Evolutionary conservation across 2,797 vertebrate genomes (phyloP), one percentile per base, ranked within the genome.

Genomic region (Notolepis coatsorum): DNA sequence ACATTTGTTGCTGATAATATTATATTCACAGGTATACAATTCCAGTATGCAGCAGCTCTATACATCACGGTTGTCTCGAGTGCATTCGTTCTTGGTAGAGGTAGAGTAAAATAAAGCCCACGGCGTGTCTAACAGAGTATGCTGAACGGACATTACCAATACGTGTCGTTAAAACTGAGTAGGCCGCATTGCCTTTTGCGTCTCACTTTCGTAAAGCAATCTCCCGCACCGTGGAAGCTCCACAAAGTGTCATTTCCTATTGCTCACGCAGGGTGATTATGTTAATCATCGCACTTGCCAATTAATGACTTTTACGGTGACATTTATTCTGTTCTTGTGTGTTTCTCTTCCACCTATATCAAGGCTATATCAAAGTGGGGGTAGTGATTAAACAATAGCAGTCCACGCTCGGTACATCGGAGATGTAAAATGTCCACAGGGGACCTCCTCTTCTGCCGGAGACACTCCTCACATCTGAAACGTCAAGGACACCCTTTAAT

Each of bases 401-500:
- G 70, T 63, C 52, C 53, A 60, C 74, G 71, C 77, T 62, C 73
- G 82, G 64, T 71, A 82, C 74, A 82, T 84, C 79, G 68, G 80
- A 85, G 79, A 86, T 84, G 81, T 85, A 75, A 84, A 78, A 86
- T 84, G 72, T 81, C 87, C 81, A 82, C 75, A 47, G 87, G 87
- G 88, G 71, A 87, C 73, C 70, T 27, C 46, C 61, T 80, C 73
- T 74, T 77, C n/a, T 77, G 68, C 70, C 75, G 68, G 89, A 86
- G 81, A 87, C 77, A 77, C 67, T 79, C 61, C 68, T 87, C 75
- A 79, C 84, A 91, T 89, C 83, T 86, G 72, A 84, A 91, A 86
- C 84, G 84, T 91, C 88, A 92, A 91, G 89, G 89, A 84, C 89
- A 83, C 61, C 68, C 79, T 90, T 89, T 91, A 88, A 91, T 91